Evolutionary conservation across 2,888 invertebrate species (phyloP).

Genomic region (Troilus luridus): DNA sequence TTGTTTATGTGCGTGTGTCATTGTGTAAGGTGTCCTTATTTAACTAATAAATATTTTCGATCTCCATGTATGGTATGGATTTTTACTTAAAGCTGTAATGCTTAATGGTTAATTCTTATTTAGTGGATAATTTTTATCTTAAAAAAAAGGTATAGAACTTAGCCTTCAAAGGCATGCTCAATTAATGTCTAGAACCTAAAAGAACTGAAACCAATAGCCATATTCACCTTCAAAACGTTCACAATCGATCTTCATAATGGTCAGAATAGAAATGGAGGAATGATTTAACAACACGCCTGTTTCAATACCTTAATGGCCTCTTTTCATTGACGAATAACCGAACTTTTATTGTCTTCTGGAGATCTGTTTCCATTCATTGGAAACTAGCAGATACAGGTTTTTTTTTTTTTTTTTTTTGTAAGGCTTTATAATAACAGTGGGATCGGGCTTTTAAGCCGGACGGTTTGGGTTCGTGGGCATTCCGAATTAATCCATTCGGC

Average conservation of each 20-base stretch:
- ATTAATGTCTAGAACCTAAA: background rate
- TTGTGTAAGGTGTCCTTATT: too few relatives aligned
- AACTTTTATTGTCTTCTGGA: background rate
- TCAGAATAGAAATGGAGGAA: background rate
- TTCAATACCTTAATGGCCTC: background rate
- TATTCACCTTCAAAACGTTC: background rate
- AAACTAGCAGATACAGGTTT: background rate
- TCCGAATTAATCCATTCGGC: background rate
- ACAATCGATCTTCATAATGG: background rate
- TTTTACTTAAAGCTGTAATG: too few relatives aligned
- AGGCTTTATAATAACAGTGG: background rate
- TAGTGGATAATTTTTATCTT: too few relatives aligned
- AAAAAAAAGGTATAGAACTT: too few relatives aligned
- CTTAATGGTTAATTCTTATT: too few relatives aligned
- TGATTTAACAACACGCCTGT: background rate
- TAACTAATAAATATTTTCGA: too few relatives aligned
- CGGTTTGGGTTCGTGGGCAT: background rate
- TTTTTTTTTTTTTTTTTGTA: background rate
- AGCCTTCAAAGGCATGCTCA: too few relatives aligned
- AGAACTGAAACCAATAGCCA: background rate
- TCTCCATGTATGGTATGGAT: too few relatives aligned
- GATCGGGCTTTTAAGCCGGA: background rate
- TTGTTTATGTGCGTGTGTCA: too few relatives aligned
- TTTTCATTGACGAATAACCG: background rate
- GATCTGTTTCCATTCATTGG: background rate